These are phyloP conservation scores for Malurus leucopterus DNA, from an alignment of 2,797 vertebrate species.

Conservation along the genomic window DNA sequence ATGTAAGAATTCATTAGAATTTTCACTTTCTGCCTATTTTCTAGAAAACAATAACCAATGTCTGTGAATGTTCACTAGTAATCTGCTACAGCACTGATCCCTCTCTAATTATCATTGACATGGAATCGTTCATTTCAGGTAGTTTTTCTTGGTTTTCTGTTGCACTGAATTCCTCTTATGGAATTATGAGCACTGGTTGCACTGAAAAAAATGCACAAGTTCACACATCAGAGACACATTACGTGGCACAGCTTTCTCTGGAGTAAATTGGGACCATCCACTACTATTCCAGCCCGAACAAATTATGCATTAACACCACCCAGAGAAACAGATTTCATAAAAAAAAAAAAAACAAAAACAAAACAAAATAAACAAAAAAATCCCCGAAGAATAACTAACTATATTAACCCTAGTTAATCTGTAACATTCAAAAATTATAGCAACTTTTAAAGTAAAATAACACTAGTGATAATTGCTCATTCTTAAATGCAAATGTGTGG, in stretches of 20 bases:
- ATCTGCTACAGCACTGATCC: not conserved
- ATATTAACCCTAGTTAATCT: constrained; percentile 10
- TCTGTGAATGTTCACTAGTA: constrained; percentile 7
- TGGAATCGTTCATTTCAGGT: not conserved
- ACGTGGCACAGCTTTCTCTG: not conserved
- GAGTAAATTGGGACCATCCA: not conserved
- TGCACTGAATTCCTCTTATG: not conserved
- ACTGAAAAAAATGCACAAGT: not conserved
- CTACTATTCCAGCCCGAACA: not conserved
- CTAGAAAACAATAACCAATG: constrained; percentile 7
- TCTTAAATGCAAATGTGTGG: not conserved
- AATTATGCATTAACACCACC: not conserved
- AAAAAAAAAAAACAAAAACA: not conserved
- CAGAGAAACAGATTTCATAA: not conserved
- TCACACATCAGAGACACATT: not conserved
- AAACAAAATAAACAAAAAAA: not conserved
- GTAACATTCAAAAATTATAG: constrained; percentile 13
- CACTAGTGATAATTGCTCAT: not conserved
- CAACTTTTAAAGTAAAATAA: constrained; percentile 11
- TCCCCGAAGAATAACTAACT: not conserved
- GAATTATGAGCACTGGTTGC: not conserved
- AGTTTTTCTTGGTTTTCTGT: not conserved
- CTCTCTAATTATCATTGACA: not conserved
- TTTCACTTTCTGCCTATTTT: constrained; percentile 1
- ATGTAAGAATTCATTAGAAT: not conserved